Conservation (phyloP, 2,888 invertebrate genomes). For the Flexamia atlantica region DNA sequence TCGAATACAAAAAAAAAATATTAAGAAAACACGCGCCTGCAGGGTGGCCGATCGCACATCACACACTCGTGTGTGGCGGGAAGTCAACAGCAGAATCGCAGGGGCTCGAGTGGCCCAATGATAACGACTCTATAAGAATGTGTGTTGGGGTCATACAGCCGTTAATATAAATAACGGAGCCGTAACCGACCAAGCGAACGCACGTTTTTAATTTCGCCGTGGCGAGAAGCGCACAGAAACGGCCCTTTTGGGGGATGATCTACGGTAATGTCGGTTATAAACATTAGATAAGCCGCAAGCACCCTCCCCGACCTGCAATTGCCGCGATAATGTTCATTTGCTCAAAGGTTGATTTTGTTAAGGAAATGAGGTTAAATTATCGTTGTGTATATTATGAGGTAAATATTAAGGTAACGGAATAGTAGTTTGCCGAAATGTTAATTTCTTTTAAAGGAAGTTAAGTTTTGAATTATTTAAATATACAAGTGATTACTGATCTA, state of each 20-base stretch:
- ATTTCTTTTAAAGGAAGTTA: too few relatives aligned
- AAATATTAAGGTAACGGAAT: too few relatives aligned
- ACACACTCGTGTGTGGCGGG: conserved; percentile 30
- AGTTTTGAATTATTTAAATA: too few relatives aligned
- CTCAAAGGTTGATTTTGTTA: conserved; percentile 2
- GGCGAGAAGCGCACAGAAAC: conserved; percentile 57
- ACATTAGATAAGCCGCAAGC: conserved; percentile 46
- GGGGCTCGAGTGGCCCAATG: conserved; percentile 43
- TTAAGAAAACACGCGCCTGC: not conserved
- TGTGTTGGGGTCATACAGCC: conserved; percentile 42
- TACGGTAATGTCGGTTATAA: conserved; percentile 43
- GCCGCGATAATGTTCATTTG: conserved; percentile 23
- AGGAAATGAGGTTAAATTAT: too few relatives aligned
- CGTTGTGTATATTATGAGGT: too few relatives aligned
- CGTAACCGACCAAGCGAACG: conserved; percentile 35
- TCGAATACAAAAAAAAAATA: too few relatives aligned
- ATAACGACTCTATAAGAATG: conserved; percentile 57
- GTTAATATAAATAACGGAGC: conserved; percentile 53
- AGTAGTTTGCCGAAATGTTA: too few relatives aligned
- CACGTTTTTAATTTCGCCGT: conserved; percentile 67
- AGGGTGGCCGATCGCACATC: not conserved
- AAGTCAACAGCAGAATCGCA: conserved; percentile 30
- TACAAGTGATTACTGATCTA: too few relatives aligned
- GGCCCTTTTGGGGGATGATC: conserved; percentile 56
- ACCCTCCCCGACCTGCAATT: not conserved